phyloP scores from a whole-genome alignment of 2,113 vertebrate genomes.

The Halichoeres trimaculatus region DNA sequence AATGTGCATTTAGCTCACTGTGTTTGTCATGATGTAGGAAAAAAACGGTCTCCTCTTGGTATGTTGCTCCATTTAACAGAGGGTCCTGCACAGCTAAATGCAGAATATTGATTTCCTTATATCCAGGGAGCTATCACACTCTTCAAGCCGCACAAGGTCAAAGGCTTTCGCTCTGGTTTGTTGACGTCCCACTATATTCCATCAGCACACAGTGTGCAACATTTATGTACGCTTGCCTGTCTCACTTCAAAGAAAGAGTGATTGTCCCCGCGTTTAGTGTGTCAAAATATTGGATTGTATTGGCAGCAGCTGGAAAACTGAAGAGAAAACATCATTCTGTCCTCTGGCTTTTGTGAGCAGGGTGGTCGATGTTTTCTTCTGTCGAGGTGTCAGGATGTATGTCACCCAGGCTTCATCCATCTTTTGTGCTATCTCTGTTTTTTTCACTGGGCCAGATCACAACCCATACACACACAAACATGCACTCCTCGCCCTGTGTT shows the following conservation, averaged over 20 bases:
- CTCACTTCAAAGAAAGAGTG: conserved; percentile 51
- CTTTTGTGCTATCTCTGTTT: conserved; percentile 47
- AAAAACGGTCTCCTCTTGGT: conserved; percentile 20
- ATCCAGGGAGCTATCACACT: conserved; percentile 67
- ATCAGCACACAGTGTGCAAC: conserved; percentile 43
- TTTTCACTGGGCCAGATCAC: background rate
- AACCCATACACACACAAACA: conserved; percentile 1
- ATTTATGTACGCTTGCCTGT: conserved; percentile 44
- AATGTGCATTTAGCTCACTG: conserved; percentile 3
- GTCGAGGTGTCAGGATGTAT: conserved; percentile 65
- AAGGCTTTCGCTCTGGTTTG: conserved; percentile 59
- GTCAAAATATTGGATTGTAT: conserved; percentile 62
- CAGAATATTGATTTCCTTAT: conserved; percentile 76
- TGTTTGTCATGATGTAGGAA: conserved; percentile 19
- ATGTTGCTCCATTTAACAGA: conserved; percentile 52
- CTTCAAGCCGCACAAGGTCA: conserved; percentile 71
- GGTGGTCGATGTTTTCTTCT: conserved; percentile 75
- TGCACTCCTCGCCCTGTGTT: conserved; percentile 1
- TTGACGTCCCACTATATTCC: conserved; percentile 39
- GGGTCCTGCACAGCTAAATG: conserved; percentile 65
- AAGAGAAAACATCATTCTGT: conserved; percentile 56
- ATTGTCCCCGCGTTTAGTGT: conserved; percentile 65
- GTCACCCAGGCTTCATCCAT: conserved; percentile 64
- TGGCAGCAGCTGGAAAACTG: conserved; percentile 41
- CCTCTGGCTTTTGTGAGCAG: conserved; percentile 57